These are phyloP conservation scores for Microctonus brassicae DNA, from an alignment of 2,888 invertebrate genomes.

Conservation along the genomic window DNA sequence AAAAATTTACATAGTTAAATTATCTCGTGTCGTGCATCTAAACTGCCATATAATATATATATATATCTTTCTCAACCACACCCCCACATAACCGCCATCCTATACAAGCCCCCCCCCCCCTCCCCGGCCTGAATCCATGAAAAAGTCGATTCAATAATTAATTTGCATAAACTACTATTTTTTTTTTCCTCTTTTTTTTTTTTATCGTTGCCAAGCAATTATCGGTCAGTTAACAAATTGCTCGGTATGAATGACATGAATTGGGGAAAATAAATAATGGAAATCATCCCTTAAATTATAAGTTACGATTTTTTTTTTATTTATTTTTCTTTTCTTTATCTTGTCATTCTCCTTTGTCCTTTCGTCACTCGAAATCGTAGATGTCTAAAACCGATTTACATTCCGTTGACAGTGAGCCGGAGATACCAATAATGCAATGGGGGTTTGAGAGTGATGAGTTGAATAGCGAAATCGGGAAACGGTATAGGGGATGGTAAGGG, in stretches of 20 bases:
- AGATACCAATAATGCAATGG: slow-evolving; percentile 60
- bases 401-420: slow-evolving; percentile 42
- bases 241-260: not conserved
- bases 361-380: not conserved
- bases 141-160: slow-evolving; percentile 40
- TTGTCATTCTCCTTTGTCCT: not conserved
- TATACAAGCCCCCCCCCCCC: not conserved
- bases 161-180: slow-evolving; percentile 27
- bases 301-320: no score
- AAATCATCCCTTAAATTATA: not conserved
- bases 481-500: slow-evolving; percentile 5
- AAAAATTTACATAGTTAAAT: slow-evolving; percentile 44
- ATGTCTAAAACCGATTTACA: slow-evolving; percentile 42
- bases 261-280: not conserved
- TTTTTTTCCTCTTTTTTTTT: no score
- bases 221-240: slow-evolving; percentile 28
- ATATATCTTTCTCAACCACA: not conserved
- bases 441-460: not conserved
- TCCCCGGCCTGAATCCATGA: no score
- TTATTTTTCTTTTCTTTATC: not conserved
- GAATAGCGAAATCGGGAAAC: not conserved
- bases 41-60: not conserved
- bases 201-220: slow-evolving; percentile 64
- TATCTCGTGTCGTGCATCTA: slow-evolving; percentile 46
- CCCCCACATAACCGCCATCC: not conserved